Conservation (phyloP, 2,888 invertebrate species). For the Rapana venosa region DNA sequence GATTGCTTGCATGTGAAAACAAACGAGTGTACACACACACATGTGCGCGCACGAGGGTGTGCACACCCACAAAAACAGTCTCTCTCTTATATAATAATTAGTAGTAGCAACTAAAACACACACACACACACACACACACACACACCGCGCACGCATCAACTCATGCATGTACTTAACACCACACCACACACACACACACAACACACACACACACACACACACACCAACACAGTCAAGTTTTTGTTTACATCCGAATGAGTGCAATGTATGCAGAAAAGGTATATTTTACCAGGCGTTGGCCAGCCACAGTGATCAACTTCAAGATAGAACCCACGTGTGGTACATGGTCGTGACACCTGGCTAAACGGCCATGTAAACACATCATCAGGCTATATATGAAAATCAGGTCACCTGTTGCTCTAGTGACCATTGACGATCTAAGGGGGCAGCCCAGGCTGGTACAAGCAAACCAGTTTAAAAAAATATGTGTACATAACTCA, state of each 20-base stretch:
- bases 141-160: not conserved
- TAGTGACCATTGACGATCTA: not conserved
- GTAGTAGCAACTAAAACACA: too few relatives aligned
- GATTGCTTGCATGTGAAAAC: too few relatives aligned
- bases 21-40: too few relatives aligned
- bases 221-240: not conserved
- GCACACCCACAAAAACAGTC: too few relatives aligned
- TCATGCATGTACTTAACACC: not conserved
- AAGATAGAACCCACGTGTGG: not conserved
- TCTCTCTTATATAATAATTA: too few relatives aligned
- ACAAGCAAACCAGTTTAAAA: not conserved
- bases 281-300: not conserved
- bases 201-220: not conserved
- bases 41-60: too few relatives aligned
- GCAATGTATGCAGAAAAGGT: not conserved
- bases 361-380: not conserved
- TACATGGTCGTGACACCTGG: not conserved
- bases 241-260: not conserved
- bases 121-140: not conserved
- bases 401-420: constrained; percentile 14
- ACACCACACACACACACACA: not conserved
- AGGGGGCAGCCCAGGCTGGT: not conserved
- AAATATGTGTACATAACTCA: too few relatives aligned
- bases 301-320: not conserved
- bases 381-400: not conserved